phyloP scores from a whole-genome alignment of 2,113 vertebrate species.

The Alouatta palliata region DNA sequence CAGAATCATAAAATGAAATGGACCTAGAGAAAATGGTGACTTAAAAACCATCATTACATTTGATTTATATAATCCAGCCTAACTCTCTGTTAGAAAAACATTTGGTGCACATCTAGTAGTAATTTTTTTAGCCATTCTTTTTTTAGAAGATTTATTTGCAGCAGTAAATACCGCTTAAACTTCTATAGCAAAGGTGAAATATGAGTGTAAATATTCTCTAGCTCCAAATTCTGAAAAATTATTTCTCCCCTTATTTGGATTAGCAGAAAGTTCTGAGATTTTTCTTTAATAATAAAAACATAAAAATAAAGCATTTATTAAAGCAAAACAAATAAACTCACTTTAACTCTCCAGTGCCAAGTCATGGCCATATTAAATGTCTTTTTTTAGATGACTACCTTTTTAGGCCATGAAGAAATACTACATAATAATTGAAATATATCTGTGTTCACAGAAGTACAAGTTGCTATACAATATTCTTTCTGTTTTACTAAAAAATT shows the following conservation, averaged over 20 bases:
- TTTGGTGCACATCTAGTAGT: constrained; percentile 30
- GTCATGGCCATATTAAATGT: neutral
- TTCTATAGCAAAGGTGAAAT: neutral
- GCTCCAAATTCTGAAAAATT: neutral
- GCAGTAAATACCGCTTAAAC: neutral
- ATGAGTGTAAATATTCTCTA: neutral
- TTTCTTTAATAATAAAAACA: neutral
- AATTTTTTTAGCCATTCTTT: neutral
- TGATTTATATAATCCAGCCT: constrained; percentile 57
- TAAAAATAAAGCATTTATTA: neutral
- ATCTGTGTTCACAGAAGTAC: neutral
- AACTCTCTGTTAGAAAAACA: constrained; percentile 41
- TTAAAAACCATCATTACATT: constrained; percentile 51
- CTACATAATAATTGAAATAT: neutral
- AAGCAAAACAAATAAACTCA: neutral
- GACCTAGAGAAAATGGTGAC: neutral
- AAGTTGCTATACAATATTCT: neutral
- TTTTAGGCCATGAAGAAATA: neutral
- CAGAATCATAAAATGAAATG: constrained; percentile 33
- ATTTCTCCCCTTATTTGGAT: neutral
- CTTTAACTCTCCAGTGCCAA: neutral
- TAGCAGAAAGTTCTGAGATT: neutral
- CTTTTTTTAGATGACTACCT: neutral
- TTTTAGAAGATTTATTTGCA: constrained; percentile 51
- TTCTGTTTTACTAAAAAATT: neutral